These are phyloP conservation scores for Drepana falcataria DNA, from an alignment of 2,888 invertebrate genomes.

Conservation along the genomic window DNA sequence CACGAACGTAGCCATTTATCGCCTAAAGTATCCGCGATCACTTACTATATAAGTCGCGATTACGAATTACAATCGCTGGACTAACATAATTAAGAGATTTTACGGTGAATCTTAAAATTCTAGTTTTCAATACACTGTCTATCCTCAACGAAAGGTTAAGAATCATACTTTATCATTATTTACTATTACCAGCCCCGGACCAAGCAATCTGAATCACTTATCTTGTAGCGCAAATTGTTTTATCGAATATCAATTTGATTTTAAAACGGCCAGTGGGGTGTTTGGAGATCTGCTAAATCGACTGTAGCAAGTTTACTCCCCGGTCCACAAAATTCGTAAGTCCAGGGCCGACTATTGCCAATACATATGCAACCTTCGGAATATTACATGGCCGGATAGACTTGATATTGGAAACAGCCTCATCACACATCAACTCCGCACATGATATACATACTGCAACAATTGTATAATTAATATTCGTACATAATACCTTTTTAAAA, in stretches of 20 bases:
- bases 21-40: not conserved
- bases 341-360: too few species aligned
- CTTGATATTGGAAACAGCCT: constrained; percentile 3
- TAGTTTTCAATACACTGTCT: not conserved
- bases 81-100: too few species aligned
- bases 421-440: constrained; percentile 9
- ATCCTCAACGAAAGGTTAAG: not conserved
- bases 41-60: not conserved
- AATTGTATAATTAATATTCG: constrained; percentile 6
- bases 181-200: not conserved
- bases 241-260: too few species aligned
- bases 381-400: not conserved
- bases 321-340: too few species aligned
- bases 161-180: not conserved
- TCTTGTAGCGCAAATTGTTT: too few species aligned
- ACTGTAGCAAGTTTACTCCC: too few species aligned
- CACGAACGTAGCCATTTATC: constrained; percentile 18
- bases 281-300: too few species aligned
- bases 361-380: not conserved
- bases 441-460: constrained; percentile 9
- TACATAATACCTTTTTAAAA: too few species aligned
- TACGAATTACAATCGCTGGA: too few species aligned
- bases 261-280: too few species aligned
- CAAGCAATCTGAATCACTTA: too few species aligned
- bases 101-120: not conserved